Conservation (phyloP, 2,888 invertebrate species). For the Spilarctia lutea region DNA sequence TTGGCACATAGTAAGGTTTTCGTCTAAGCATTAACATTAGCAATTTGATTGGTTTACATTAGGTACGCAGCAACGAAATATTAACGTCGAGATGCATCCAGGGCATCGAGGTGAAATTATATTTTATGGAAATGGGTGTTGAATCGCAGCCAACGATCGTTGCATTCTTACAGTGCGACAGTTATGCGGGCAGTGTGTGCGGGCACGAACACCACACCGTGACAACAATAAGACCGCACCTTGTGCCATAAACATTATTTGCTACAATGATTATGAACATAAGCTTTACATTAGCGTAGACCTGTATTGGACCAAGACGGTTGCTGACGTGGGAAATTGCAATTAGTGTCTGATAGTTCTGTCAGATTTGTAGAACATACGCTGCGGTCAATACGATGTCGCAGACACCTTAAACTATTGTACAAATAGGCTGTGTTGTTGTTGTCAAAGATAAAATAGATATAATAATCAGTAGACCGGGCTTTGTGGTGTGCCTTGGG, state of each 20-base stretch:
- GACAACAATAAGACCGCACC: constrained; percentile 84
- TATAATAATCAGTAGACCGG: too few species aligned
- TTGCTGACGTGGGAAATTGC: constrained; percentile 70
- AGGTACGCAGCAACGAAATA: constrained; percentile 56
- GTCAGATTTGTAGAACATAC: neutral
- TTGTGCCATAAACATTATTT: constrained; percentile 84
- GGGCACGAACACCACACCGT: constrained; percentile 65
- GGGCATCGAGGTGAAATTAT: constrained; percentile 73
- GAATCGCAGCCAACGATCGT: constrained; percentile 78
- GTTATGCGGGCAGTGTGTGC: constrained; percentile 77
- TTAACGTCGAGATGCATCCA: constrained; percentile 72
- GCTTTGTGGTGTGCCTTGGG: too few species aligned
- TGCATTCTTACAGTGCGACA: constrained; percentile 77
- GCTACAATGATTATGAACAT: constrained; percentile 83
- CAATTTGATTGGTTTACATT: constrained; percentile 49
- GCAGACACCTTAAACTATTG: neutral
- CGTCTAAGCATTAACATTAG: constrained; percentile 62
- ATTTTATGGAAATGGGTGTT: constrained; percentile 83
- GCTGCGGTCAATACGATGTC: neutral
- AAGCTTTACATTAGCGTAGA: constrained; percentile 82
- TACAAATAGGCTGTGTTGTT: neutral
- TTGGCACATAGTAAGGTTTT: constrained; percentile 58
- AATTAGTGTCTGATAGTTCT: constrained; percentile 61
- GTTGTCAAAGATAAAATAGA: neutral
- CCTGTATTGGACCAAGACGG: constrained; percentile 71